These are phyloP conservation scores for Micromesistius poutassou DNA, from an alignment of 2,797 vertebrate species.

Conservation along the genomic window DNA sequence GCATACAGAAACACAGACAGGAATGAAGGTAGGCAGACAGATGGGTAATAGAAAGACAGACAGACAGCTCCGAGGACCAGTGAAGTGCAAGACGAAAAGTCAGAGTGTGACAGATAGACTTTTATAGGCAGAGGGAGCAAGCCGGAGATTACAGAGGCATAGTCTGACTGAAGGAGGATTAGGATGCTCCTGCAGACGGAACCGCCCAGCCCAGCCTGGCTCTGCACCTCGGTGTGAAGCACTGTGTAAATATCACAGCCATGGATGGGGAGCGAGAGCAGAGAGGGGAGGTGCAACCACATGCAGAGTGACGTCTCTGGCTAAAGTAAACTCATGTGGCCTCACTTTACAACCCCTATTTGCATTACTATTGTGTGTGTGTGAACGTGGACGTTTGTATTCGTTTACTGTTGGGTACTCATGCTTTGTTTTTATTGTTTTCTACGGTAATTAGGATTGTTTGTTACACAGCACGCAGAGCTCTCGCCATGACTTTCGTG, in stretches of 20 bases:
- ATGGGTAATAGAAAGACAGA: constrained; percentile 14
- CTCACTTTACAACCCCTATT: background rate
- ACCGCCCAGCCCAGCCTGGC: background rate
- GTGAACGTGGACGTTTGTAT: background rate
- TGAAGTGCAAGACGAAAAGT: background rate
- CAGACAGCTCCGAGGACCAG: constrained; percentile 7
- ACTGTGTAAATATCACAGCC: background rate
- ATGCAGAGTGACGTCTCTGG: background rate
- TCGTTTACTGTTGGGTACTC: too few relatives aligned
- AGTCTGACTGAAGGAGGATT: background rate
- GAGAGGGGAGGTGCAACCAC: background rate
- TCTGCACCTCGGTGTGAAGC: background rate
- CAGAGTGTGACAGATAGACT: background rate
- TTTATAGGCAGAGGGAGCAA: background rate
- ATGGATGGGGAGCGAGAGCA: too few relatives aligned
- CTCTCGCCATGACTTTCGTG: too few relatives aligned
- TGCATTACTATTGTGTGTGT: background rate
- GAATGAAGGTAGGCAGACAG: constrained; percentile 23
- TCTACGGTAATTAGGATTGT: too few relatives aligned
- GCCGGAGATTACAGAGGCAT: background rate
- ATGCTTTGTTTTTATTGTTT: too few relatives aligned
- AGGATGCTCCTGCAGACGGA: background rate
- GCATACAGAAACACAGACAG: background rate
- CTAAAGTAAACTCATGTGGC: background rate
- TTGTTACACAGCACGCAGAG: too few relatives aligned